Evolutionary conservation across 30 jellyfish, hydroid and myxozoan species (phyloP), one percentile per base, ranked within the genome.

Genomic region (Rhopilema esculentum): DNA sequence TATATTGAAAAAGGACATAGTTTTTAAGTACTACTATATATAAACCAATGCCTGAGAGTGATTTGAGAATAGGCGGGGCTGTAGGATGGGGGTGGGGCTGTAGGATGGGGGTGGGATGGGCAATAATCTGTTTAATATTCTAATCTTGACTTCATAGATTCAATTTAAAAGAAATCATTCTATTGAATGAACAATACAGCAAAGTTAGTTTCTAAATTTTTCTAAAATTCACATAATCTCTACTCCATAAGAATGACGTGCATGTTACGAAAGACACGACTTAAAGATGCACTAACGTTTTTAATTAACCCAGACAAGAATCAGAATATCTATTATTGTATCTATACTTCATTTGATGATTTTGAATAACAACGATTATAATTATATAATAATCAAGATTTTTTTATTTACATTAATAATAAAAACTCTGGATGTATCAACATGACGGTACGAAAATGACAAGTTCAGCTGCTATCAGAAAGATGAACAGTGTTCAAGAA

Each of bases 351-450:
- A 80, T 80, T 80, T 80, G 73, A 80, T 80, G 90, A 80, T 66
- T 80, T 80, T 69, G 66, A 80, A 65, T 25, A 80, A 68, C 82
- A 67, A 66, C 74, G 40, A 64, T 27, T 27, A 30, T 64, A 63
- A 80, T 80, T 80, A 80, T 80, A 32, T 52, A 19, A 49, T 80
- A 80, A 80, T 80, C 90, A 80, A 79, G 51, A 80, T 23, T 66
- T 77, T 20, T 22, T 48, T 80, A 80, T 80, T 80, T 57, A 80
- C 90, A 80, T 49, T 63, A 29, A 25, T n/a, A 71, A 71, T 71
- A 71, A 80, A 80, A 80, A 80, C 82, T 80, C 90, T 80, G 90
- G 20, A 48, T 7, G 57, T 40, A 40, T 40, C 57, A 40, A 40
- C 57, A 40, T 2, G 57, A 40, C 9, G 12, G 12, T 12, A 40